Evolutionary conservation across 2,113 vertebrate species (phyloP), one percentile per base, ranked within the genome.

Genomic region (Podarcis raffonei): DNA sequence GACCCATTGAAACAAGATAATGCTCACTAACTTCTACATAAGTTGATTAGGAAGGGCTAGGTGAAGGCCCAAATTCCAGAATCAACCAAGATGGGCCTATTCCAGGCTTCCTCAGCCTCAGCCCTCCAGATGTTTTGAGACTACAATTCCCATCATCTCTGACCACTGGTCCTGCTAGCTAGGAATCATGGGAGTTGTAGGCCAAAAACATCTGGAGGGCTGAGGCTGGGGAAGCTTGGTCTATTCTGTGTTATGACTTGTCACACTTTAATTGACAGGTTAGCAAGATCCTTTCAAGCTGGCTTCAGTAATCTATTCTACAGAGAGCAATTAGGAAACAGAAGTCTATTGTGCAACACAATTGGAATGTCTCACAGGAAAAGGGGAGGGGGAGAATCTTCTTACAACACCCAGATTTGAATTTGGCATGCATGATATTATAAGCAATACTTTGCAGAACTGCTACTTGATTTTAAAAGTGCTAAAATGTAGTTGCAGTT

Each of bases 381-480:
- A 53, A 12, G 48, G 48, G 48, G 48, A 53, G 48, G 30, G 11
- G 68, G 68, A 69, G 9, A 69, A 69, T 69, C 5, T 30, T 69
- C 30, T 30, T 69, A 12, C 68, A 7, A 12, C 68, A 30, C 30
- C 9, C 30, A 30, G 25, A 69, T 69, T 69, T 30, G 25, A 30
- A 69, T 69, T 69, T 30, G 25, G 30, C 68, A 69, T 84, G n/a
- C 4, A 87, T 90, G 12, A 74, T 42, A 87, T 94, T 91, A 62
- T 82, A 32, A 90, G 62, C 89, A 95, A 93, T 89, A 59, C 22
- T 83, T 90, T 93, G 72, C 86, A 78, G 81, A 95, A 81, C 20
- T 89, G 81, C 89, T 88, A 85, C 84, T 81, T 92, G 78, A 65
- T 92, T 94, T 95, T 92, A 86, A 95, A 96, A 96, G 91, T 92